phyloP scores from a whole-genome alignment of 2,888 invertebrate genomes.

The Tribolium freemani region DNA sequence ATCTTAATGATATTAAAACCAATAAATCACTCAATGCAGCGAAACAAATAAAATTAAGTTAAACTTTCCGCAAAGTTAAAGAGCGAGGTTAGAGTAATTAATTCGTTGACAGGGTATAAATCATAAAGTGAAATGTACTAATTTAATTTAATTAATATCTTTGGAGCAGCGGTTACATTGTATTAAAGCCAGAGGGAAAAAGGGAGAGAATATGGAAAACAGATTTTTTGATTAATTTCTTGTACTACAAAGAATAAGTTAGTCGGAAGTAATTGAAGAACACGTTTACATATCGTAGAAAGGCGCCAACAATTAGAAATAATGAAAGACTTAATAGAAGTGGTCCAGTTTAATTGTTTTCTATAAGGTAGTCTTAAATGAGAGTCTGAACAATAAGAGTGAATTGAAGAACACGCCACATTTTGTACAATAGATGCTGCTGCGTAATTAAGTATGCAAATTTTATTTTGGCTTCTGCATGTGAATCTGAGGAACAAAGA shows the following conservation, averaged over 20 bases:
- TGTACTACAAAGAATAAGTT: neutral
- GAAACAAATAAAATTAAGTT: conserved; percentile 52
- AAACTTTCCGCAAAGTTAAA: conserved; percentile 50
- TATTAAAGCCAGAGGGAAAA: conserved; percentile 48
- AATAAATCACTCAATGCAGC: conserved; percentile 44
- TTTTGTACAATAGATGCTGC: conserved; percentile 47
- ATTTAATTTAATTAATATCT: conserved; percentile 59
- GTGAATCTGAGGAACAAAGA: conserved; percentile 61
- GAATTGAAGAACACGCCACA: conserved; percentile 47
- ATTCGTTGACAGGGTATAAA: conserved; percentile 56
- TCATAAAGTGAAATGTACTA: conserved; percentile 57
- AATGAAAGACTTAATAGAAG: conserved; percentile 51
- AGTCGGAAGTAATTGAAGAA: neutral
- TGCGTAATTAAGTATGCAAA: conserved; percentile 63
- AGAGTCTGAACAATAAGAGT: conserved; percentile 39
- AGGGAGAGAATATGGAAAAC: conserved; percentile 25
- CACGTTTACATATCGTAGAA: neutral
- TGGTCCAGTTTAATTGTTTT: conserved; percentile 54
- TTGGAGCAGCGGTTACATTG: conserved; percentile 49
- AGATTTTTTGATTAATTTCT: conserved; percentile 16
- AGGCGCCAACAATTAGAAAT: conserved; percentile 52
- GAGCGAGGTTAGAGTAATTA: conserved; percentile 54
- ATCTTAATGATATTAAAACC: conserved; percentile 43
- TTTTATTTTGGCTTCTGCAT: conserved; percentile 62
- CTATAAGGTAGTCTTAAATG: conserved; percentile 50